These are phyloP conservation scores for Acromyrmex heyeri DNA, from an alignment of 1,140 invertebrate species.

Conservation along the genomic window DNA sequence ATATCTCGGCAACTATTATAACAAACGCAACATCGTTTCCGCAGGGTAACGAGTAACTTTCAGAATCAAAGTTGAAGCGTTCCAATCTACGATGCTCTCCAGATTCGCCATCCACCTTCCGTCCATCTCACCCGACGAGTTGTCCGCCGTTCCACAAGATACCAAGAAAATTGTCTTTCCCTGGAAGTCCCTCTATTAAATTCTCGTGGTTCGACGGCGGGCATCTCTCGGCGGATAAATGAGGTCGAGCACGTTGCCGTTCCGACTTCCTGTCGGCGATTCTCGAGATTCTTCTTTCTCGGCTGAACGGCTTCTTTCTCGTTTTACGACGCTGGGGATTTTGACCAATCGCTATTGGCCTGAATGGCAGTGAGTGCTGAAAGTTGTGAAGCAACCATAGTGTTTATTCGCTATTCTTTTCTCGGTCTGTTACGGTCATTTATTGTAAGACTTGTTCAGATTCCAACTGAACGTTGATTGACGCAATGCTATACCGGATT, in stretches of 20 bases:
- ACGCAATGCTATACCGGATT: not conserved
- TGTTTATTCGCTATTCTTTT: constrained; percentile 11
- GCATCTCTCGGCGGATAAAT: constrained; percentile 62
- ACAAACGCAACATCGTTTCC: constrained; percentile 53
- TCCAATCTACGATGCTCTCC: constrained; percentile 57
- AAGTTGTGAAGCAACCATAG: constrained; percentile 16
- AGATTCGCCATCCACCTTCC: constrained; percentile 25
- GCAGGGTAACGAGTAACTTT: constrained; percentile 57
- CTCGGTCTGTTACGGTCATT: not conserved
- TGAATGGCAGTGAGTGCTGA: constrained; percentile 15
- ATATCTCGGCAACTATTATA: constrained; percentile 34
- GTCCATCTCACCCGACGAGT: constrained; percentile 20
- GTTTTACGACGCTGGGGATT: constrained; percentile 50
- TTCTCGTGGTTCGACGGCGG: constrained; percentile 68
- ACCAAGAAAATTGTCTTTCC: constrained; percentile 72
- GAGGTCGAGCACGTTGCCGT: constrained; percentile 54
- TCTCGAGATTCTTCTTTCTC: constrained; percentile 24
- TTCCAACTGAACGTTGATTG: not conserved
- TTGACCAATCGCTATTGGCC: constrained; percentile 54
- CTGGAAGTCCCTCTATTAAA: constrained; percentile 70
- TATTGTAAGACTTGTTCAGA: not conserved
- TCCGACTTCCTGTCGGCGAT: constrained; percentile 37
- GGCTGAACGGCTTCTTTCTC: constrained; percentile 17
- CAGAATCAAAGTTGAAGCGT: constrained; percentile 59
- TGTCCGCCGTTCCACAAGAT: constrained; percentile 49